A percentile compares a stretch with the other conserved stretches of the same genome.
Evolutionary conservation across 2,888 invertebrate genomes (phyloP).

Genomic region (Sisyra terminalis): DNA sequence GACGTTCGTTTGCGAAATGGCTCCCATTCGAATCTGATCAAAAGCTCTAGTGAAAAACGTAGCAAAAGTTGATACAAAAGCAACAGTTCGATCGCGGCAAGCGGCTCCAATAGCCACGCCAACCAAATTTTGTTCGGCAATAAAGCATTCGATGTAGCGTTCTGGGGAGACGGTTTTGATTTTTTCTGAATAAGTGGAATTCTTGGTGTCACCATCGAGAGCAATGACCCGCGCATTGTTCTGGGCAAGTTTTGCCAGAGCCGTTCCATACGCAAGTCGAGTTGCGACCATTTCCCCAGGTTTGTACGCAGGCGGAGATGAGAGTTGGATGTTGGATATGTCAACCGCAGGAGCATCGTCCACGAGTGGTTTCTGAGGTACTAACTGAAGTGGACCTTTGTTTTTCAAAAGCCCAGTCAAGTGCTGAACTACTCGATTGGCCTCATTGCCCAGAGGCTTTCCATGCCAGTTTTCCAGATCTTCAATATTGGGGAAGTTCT

Average conservation of each 20-base stretch:
- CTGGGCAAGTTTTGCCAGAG: conserved; percentile 71
- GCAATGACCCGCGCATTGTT: conserved; percentile 72
- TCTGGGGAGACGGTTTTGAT: conserved; percentile 55
- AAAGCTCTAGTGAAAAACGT: conserved; percentile 93
- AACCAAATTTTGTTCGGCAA: conserved; percentile 96
- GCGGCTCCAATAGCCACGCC: conserved; percentile 92
- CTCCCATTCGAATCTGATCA: conserved; percentile 99
- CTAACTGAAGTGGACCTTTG: conserved; percentile 40
- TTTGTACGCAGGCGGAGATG: conserved; percentile 70
- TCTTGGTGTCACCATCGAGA: conserved; percentile 95
- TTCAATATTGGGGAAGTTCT: conserved; percentile 76
- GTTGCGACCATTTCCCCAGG: conserved; percentile 68
- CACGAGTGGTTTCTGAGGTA: conserved; percentile 42
- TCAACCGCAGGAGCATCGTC: conserved; percentile 57
- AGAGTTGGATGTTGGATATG: conserved; percentile 53
- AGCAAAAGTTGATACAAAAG: conserved; percentile 95
- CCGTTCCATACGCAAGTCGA: conserved; percentile 86
- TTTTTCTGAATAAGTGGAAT: conserved; percentile 93
- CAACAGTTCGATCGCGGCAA: conserved; percentile 80
- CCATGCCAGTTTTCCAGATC: conserved; percentile 96
- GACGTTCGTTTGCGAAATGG: conserved; percentile 93
- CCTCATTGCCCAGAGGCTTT: conserved; percentile 78
- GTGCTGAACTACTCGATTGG: conserved; percentile 47
- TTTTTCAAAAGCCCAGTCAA: conserved; percentile 51
- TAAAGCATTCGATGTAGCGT: conserved; percentile 93